Base-by-base conservation (phyloP, 2,113 vertebrate species). In the Pituophis catenifer region DNA sequence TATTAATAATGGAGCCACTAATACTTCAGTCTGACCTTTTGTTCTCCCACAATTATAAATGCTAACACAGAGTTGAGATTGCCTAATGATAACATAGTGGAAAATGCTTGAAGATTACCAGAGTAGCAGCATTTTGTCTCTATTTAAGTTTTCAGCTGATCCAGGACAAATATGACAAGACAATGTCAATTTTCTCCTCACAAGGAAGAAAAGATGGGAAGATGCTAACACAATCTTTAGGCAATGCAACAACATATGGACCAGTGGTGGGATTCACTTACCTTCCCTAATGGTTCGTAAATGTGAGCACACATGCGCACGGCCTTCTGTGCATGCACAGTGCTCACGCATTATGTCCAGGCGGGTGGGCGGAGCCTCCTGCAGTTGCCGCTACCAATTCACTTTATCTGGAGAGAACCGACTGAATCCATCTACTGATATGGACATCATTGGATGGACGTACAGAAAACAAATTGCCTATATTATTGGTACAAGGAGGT, bases 21-120 rank as follows among this genome's bases (percentile, higher is more conserved):
- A 29, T 50, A 92, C 95, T 95, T 94, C 92, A 93, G 90, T 95
- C 90, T 94, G 95, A 95, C 95, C 96, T 94, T 59, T 94, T 94
- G 89, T 89, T 96, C 85, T 89, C 52, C 50, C 86, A 58, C 91
- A 53, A 0, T 8, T 7, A 93, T 86, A 94, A 95, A 94, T 88
- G 91, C 90, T 1, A 94, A 59, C 11, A 85, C 54, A 89, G n/a
- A 58, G 65, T 52, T 93, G 65, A 11, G 86, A 57, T 13, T 48
- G 5, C 19, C 29, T 53, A 90, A 89, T 92, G 88, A 75, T 88
- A 12, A 52, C 50, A 33, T 29, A 57, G 38, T 52, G 26, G 6
- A 33, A 89, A 90, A 93, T 11, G 38, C 53, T 93, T 75, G 26
- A 70, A 75, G 33, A 81, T 81, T 81, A 21, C 44, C n/a, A n/a